Evolutionary conservation across 2,888 invertebrate species (phyloP).

Genomic region (Cryptus viduatorius): DNA sequence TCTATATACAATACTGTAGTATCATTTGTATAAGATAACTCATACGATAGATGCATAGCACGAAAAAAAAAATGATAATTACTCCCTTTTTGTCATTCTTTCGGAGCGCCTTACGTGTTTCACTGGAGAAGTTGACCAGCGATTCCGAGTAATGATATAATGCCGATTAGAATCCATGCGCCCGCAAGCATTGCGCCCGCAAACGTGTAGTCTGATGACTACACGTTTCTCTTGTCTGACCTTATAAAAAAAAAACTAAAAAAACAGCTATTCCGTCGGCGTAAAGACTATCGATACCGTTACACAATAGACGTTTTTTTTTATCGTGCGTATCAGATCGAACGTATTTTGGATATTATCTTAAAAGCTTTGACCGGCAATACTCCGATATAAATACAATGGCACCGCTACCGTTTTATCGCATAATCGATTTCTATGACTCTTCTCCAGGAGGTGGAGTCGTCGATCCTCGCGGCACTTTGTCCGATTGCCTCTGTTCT

Average conservation of each 20-base stretch:
- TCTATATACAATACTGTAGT: slow-evolving; percentile 19
- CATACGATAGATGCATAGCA: neutral
- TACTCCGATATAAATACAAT: slow-evolving; percentile 8
- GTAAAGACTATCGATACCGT: neutral
- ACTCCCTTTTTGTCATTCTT: neutral
- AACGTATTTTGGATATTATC: slow-evolving; percentile 30
- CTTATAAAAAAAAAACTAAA: neutral
- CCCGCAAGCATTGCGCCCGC: neutral
- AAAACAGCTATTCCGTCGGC: neutral
- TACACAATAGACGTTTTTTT: neutral
- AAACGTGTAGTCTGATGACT: neutral
- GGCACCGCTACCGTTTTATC: neutral
- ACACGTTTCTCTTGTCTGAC: neutral
- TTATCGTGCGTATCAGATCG: neutral
- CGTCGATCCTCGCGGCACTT: slow-evolving; percentile 36
- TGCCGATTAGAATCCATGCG: slow-evolving; percentile 1
- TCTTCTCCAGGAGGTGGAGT: neutral
- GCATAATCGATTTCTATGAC: slow-evolving; percentile 7
- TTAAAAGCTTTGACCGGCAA: slow-evolving; percentile 8
- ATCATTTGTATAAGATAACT: slow-evolving; percentile 25
- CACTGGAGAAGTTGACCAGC: slow-evolving; percentile 22
- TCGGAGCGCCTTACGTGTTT: slow-evolving; percentile 14
- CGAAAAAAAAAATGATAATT: slow-evolving; percentile 41
- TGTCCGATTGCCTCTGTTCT: slow-evolving; percentile 9
- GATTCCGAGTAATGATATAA: slow-evolving; percentile 40